phyloP scores from a whole-genome alignment of 2,113 vertebrate species.

The Oryzias celebensis region DNA sequence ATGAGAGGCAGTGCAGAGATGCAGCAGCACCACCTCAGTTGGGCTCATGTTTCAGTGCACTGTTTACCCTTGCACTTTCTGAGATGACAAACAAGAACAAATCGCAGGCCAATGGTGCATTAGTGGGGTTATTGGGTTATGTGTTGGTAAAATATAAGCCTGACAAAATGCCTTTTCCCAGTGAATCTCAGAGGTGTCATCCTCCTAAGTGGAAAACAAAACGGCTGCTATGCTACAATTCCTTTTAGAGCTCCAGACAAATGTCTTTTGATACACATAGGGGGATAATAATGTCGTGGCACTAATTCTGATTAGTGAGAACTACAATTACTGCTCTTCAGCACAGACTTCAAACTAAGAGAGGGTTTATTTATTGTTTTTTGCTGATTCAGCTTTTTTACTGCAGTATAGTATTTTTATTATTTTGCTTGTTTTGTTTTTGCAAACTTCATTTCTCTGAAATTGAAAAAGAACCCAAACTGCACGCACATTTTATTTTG shows the following conservation, averaged over 20 bases:
- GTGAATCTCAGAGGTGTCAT: constrained; percentile 48
- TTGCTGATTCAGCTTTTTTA: too few species aligned
- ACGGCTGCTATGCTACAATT: constrained; percentile 20
- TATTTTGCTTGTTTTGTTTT: too few species aligned
- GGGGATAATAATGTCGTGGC: neutral
- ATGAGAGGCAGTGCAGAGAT: constrained; percentile 8
- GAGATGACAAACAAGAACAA: constrained; percentile 64
- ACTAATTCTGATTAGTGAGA: neutral
- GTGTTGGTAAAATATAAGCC: constrained; percentile 45
- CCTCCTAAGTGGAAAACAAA: constrained; percentile 39
- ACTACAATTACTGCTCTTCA: neutral
- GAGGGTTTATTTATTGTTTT: too few species aligned
- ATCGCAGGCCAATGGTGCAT: constrained; percentile 52
- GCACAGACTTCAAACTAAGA: too few species aligned
- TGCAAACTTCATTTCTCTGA: too few species aligned
- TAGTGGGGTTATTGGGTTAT: constrained; percentile 55
- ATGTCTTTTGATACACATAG: constrained; percentile 11
- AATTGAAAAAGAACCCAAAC: too few species aligned
- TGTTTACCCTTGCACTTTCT: constrained; percentile 52
- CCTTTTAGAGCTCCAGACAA: constrained; percentile 25
- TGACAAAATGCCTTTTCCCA: constrained; percentile 49
- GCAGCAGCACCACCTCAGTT: constrained; percentile 29
- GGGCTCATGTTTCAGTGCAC: constrained; percentile 36
- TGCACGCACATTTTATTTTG: too few species aligned
- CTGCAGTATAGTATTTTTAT: too few species aligned